Conservation (phyloP, 2,113 vertebrate species). For the Emydocephalus ijimae region DNA sequence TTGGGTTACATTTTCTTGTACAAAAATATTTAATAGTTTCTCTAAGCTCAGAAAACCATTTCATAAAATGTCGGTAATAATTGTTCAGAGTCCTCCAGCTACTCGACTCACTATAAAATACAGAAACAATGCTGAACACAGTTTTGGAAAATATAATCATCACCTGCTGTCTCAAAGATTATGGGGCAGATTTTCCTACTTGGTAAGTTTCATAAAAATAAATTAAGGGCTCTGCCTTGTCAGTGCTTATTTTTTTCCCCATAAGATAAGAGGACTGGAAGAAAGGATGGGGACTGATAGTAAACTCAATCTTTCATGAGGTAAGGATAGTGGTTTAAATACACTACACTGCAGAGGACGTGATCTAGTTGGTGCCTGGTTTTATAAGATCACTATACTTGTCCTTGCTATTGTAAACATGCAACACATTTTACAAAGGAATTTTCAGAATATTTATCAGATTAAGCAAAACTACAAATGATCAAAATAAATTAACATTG, state of each 20-base stretch:
- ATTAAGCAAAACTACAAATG: neutral
- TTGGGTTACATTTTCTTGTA: neutral
- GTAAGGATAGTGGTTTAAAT: neutral
- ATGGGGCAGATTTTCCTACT: neutral
- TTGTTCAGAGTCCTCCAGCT: neutral
- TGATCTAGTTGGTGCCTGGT: neutral
- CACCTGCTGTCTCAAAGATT: neutral
- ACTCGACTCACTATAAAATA: neutral
- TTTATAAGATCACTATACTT: neutral
- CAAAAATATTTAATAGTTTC: neutral
- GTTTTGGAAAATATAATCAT: neutral
- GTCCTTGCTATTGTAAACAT: neutral
- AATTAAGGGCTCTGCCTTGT: neutral
- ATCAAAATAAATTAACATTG: neutral
- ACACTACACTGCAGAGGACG: neutral
- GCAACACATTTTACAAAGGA: neutral
- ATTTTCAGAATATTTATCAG: neutral
- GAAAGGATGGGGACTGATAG: neutral
- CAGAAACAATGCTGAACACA: neutral
- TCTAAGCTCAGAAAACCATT: neutral
- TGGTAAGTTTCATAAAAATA: neutral
- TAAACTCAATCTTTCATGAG: neutral
- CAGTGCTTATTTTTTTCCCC: neutral
- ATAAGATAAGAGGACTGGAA: neutral
- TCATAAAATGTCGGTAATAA: neutral